Evolutionary conservation across 2,797 vertebrate genomes (phyloP).

Genomic region (Sebastes umbrosus): DNA sequence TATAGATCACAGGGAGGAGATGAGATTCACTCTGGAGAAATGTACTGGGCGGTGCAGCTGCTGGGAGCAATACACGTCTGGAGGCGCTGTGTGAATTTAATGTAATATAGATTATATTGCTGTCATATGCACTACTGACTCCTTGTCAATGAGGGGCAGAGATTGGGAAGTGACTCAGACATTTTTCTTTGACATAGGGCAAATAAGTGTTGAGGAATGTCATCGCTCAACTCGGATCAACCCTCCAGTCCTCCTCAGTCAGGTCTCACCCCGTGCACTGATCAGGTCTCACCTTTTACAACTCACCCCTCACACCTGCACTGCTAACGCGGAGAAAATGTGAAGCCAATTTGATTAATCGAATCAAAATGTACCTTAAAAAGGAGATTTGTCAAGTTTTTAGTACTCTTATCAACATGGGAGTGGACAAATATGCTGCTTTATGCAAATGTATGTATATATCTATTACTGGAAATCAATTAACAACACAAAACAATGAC

Average conservation of each 20-base stretch:
- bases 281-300: not conserved
- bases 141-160: not conserved
- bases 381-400: no score
- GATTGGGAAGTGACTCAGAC: not conserved
- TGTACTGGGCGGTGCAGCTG: slow-evolving; percentile 16
- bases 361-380: no score
- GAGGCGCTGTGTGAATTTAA: slow-evolving; percentile 12
- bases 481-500: no score
- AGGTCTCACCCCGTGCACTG: no score
- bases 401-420: no score
- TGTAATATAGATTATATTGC: not conserved
- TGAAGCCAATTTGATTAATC: not conserved
- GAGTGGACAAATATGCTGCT: no score
- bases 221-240: not conserved
- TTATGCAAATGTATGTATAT: no score
- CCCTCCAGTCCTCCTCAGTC: not conserved
- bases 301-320: not conserved
- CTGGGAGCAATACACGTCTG: not conserved
- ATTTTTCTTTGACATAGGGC: not conserved
- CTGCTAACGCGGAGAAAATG: not conserved
- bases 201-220: not conserved
- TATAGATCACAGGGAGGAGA: slow-evolving; percentile 27
- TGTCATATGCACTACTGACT: not conserved
- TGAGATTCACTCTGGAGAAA: slow-evolving; percentile 11
- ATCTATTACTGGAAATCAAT: no score